A percentile compares a stretch with the other conserved stretches of the same genome.
These are phyloP conservation scores for Arctopsyche grandis DNA, from an alignment of 1,140 invertebrate genomes.

Conservation along the genomic window DNA sequence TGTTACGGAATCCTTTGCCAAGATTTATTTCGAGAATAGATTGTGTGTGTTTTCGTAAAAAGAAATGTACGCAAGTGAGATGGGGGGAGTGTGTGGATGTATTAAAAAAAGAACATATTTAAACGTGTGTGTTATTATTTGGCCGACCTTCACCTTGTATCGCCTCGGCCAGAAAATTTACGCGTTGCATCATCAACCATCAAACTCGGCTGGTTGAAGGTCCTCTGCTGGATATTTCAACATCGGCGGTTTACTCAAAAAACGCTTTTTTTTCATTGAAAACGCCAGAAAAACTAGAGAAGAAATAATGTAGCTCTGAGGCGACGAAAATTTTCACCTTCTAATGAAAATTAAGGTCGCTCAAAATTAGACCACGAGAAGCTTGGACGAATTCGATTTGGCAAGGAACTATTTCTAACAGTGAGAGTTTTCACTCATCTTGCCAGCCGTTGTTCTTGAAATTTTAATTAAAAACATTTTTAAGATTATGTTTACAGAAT, in stretches of 20 bases:
- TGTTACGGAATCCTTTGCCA: conserved; percentile 21
- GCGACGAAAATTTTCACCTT: not conserved
- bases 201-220: not conserved
- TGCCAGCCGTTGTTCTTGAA: not conserved
- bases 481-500: no score
- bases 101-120: not conserved
- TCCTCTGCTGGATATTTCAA: not conserved
- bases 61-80: not conserved
- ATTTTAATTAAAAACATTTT: no score
- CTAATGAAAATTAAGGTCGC: not conserved
- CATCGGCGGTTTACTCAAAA: not conserved
- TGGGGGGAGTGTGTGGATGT: not conserved
- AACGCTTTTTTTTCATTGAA: no score
- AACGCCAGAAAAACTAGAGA: no score
- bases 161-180: not conserved
- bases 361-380: not conserved
- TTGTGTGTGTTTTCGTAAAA: not conserved
- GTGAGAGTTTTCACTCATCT: conserved; percentile 1
- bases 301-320: not conserved
- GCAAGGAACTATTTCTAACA: not conserved
- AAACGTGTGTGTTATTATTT: conserved; percentile 15
- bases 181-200: conserved; percentile 19
- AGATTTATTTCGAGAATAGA: conserved; percentile 27
- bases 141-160: conserved; percentile 41
- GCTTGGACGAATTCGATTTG: not conserved